Base-by-base conservation (phyloP, 1,140 invertebrate genomes). In the Chironomus striatipennis region DNA sequence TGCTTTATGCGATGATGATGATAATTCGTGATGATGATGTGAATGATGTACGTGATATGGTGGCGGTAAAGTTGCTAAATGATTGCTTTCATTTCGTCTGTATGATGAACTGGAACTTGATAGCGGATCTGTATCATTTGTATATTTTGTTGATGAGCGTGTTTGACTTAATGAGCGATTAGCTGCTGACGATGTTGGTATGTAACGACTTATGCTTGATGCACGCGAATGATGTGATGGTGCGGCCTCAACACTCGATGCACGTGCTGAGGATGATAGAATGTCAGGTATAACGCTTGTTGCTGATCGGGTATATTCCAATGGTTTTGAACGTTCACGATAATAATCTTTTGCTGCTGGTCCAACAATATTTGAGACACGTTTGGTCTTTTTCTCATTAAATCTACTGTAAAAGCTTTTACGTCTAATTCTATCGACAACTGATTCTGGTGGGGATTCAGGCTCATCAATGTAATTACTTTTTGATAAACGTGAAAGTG, bases 351-450 rank as follows among this genome's bases (percentile, higher is more conserved):
- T 77, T 2, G 83, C 84, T 12, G 78, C 79, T 0, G 87, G 86
- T 74, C 86, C 86, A 8, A 88, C 87, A 76, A 88, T 83, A 77
- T 79, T 86, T 78, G 86, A 87, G 77, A 87, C 87, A 76, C 86
- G 83, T 74, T 89, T 85, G 67, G 86, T 85, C 79, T 90, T 91
- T 77, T 90, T 88, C 78, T 93, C 91, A 78, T 95, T 95, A 79
- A 95, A 95, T 75, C 93, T 86, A 5, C 90, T 90, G 79, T 95
- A 96, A 82, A 93, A 96, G 80, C 93, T 95, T 80, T 94, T 94
- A 18, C 94, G 85, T 77, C 91, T 85, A 76, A 96, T 96, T 77
- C 94, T 85, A 78, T 96, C 93, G 43, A 90, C 89, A 10, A 95
- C 90, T 43, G 90, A 91, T 79, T 94, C 92, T 57, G 85, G 81